Evolutionary conservation across 2,113 vertebrate genomes (phyloP).

Genomic region (Paradoxurus hermaphroditus): DNA sequence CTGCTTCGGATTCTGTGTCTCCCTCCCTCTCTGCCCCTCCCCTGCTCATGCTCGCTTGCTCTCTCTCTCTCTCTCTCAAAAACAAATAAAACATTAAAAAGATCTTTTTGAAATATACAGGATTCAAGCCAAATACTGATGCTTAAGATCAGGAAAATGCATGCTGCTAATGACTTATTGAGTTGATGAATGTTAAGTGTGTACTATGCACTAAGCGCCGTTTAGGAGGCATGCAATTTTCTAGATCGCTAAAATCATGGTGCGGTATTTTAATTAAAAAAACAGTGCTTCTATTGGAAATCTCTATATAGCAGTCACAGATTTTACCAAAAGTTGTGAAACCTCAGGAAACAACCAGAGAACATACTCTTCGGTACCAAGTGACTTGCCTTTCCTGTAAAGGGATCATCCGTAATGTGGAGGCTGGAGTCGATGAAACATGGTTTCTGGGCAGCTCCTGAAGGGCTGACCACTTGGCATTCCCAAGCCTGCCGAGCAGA

Average conservation of each 20-base stretch:
- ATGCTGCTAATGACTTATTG: neutral
- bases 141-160: neutral
- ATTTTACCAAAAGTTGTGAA: neutral
- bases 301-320: neutral
- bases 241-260: neutral
- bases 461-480: neutral
- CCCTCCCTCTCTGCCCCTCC: too few relatives aligned
- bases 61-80: too few relatives aligned
- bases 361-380: rapidly evolving
- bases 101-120: neutral
- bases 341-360: neutral
- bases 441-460: neutral
- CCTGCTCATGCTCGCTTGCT: too few relatives aligned
- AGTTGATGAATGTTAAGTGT: neutral
- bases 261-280: neutral
- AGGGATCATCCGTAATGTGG: rapidly evolving
- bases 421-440: neutral
- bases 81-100: too few relatives aligned
- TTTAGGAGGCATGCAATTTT: conserved; percentile 24
- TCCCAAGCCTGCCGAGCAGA: neutral
- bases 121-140: neutral
- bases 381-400: neutral
- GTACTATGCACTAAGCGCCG: neutral
- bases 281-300: neutral
- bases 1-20: too few relatives aligned